Evolutionary conservation across 2,797 vertebrate species (phyloP), one percentile per base, ranked within the genome.

Genomic region (Carduelis carduelis): DNA sequence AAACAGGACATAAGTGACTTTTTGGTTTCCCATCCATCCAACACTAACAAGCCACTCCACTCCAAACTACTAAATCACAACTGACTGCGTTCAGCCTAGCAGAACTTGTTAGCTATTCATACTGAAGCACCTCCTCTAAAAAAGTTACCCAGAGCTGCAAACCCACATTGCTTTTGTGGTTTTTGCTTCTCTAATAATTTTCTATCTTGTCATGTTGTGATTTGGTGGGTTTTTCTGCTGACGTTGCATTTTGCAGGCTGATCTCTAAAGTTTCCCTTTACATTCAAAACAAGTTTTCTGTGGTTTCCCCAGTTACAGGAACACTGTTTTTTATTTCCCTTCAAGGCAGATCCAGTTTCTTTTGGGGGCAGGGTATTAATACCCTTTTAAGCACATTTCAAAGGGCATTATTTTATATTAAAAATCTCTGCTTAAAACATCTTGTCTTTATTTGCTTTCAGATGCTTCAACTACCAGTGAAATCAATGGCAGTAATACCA

Each of bases 81-180:
- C 34, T 61, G 5, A 8, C 32, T 0, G 0, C 23, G 19, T 11
- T 66, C 39, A 44, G 39, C 9, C 30, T 59, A 76, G 6, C 7
- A 85, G 47, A 77, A 28, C 8, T 55, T 47, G 17, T 20, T 37
- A 66, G 37, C 21, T 56, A 32, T 19, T 32, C 18, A 37, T 5
- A 50, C 26, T 15, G 26, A 81, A 32, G 14, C n/a, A 71, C 5
- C 8, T 49, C 23, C 71, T 59, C 32, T 39, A 61, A 60, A 74
- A 27, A 35, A 47, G 11, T 12, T 43, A 71, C 9, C 34, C 24
- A 59, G 30, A 86, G 24, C 39, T 49, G 13, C 43, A 85, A 20
- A 12, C 30, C 6, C 43, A 21, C 1, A 1, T 34, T 74, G 6
- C 34, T 34, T 37, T 28, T 22, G 50, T 1, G 0, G 7, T 6